phyloP scores from a whole-genome alignment of 2,797 vertebrate genomes.

The Sciaenops ocellatus region DNA sequence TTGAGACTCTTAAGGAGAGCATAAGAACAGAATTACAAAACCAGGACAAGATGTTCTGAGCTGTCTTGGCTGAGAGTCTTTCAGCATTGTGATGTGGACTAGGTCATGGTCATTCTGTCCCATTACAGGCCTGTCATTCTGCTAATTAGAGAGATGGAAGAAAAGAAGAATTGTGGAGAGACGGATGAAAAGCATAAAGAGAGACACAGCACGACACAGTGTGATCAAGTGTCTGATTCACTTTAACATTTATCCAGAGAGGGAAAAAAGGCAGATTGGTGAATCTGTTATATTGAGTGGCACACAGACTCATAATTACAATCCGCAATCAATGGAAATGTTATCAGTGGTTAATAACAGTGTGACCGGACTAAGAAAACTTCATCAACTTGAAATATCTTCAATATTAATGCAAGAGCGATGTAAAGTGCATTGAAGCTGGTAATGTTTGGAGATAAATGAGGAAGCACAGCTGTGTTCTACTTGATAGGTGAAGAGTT shows the following conservation, averaged over 20 bases:
- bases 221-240: constrained; percentile 32
- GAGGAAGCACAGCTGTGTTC: constrained; percentile 23
- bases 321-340: constrained; percentile 27
- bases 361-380: neutral
- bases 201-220: constrained; percentile 17
- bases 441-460: constrained; percentile 28
- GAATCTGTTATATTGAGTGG: neutral
- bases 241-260: constrained; percentile 11
- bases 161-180: constrained; percentile 25
- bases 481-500: constrained; percentile 23
- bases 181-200: constrained; percentile 29
- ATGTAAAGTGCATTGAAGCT: constrained; percentile 13
- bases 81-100: constrained; percentile 42
- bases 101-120: constrained; percentile 61
- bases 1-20: constrained; percentile 30
- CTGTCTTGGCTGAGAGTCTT: constrained; percentile 35
- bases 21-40: constrained; percentile 37
- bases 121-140: constrained; percentile 42
- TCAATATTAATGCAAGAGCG: neutral
- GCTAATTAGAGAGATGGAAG: constrained; percentile 48
- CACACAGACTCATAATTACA: constrained; percentile 10
- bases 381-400: neutral
- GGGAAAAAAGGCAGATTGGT: neutral
- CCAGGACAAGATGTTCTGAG: constrained; percentile 58
- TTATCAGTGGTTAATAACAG: constrained; percentile 16